phyloP scores from a whole-genome alignment of 2,797 vertebrate species.

The Otus scops region DNA sequence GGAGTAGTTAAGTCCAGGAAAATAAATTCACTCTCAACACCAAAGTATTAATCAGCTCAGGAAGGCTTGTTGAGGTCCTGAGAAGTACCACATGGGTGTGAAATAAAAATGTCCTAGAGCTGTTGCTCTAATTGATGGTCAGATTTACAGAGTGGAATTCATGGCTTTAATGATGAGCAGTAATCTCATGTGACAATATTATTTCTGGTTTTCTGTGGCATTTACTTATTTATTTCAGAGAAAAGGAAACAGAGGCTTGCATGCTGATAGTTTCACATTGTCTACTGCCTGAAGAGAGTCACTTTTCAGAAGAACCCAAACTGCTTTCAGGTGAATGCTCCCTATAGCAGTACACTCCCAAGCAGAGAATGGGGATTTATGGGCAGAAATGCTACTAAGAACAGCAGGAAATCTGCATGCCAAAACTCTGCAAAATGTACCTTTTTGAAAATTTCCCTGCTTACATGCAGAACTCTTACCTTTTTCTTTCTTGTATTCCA shows the following conservation, averaged over 20 bases:
- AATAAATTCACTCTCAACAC: slow-evolving; percentile 75
- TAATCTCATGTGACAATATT: neutral
- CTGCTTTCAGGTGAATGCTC: neutral
- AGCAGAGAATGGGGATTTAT: neutral
- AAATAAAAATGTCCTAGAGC: neutral
- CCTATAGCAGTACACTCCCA: neutral
- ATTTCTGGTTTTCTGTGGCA: neutral
- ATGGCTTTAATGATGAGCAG: neutral
- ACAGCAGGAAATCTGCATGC: neutral
- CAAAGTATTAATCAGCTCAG: slow-evolving; percentile 70
- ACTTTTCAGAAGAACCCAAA: neutral
- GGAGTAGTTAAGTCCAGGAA: slow-evolving; percentile 74
- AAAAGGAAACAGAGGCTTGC: neutral
- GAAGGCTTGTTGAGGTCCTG: slow-evolving; percentile 3
- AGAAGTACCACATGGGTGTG: neutral
- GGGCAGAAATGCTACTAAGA: neutral
- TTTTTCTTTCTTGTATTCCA: neutral
- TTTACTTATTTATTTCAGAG: neutral
- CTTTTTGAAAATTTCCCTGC: neutral
- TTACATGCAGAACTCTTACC: neutral
- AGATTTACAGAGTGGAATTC: neutral
- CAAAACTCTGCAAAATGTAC: neutral
- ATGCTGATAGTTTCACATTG: neutral
- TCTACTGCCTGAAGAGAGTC: neutral
- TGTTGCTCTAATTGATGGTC: neutral